Base-by-base conservation (phyloP, 2,113 vertebrate genomes). In the Stigmatopora nigra region DNA sequence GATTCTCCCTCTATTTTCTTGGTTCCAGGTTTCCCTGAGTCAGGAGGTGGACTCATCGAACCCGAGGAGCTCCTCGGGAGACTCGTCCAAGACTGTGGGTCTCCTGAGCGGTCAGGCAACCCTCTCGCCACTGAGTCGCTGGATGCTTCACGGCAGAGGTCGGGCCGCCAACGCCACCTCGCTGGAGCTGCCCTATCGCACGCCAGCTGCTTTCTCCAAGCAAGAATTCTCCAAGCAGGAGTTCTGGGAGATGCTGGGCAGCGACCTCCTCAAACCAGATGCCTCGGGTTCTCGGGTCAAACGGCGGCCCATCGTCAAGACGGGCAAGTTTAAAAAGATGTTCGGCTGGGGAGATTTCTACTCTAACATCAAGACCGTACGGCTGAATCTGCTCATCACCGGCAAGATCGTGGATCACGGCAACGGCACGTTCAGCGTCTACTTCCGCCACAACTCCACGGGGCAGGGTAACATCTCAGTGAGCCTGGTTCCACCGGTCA, bases 281-380 rank as follows among this genome's bases (percentile, higher is more conserved):
- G 13, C 90, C 16, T 91, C 84, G 5, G 85, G 80, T 68, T 84
- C 91, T 35, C 85, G 91, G 59, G 88, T 90, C 68, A 93, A 90
- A 1, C 92, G 86, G 3, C 88, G 93, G 55, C 94, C 92, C 3
- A 88, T 92, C 7, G 89, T 90, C 6, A 85, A 92, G 25, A 88
- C 94, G 0, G 91, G 94, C 76, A 90, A 93, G 72, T 92, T 94
- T 62, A 97, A 93, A 86, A 98, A 98, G 75, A 93, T 96, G 90
- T 99, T 98, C 15, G 97, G 97, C 84, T 99, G 97, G 97, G 96
- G 97, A 0, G 97, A 98, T 77, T 99, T 98, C 86, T 97, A 98
- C 72, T 98, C 95, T 86, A 99, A 99, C 73, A 98, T 99, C 92
- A 99, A 99, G 89, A 99, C 97, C 0, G 94, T 98, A 58, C 93